phyloP scores from a whole-genome alignment of 1,140 invertebrate genomes.

The Sycophila sp. region DNA sequence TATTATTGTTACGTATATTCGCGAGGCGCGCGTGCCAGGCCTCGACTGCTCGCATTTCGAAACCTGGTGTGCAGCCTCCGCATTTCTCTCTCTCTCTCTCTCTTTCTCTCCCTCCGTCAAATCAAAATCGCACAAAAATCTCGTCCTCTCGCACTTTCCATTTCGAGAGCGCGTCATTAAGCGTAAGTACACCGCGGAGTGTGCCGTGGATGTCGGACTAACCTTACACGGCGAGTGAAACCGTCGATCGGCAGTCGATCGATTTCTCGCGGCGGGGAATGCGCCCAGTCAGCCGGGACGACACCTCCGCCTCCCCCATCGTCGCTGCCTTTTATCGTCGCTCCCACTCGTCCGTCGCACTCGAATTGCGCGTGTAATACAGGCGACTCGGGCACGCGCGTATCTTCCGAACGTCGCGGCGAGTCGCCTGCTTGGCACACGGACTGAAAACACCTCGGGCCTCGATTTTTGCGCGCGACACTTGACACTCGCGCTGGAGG shows the following conservation, averaged over 20 bases:
- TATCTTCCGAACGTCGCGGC: no score
- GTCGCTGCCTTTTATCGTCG: not conserved
- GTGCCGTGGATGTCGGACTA: not conserved
- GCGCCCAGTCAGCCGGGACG: not conserved
- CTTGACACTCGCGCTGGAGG: no score
- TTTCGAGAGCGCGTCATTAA: no score
- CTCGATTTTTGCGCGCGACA: not conserved
- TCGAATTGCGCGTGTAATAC: no score
- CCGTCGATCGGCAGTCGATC: not conserved
- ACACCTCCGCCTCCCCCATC: not conserved
- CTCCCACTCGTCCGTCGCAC: not conserved
- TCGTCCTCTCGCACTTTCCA: not conserved
- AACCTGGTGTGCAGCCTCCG: not conserved
- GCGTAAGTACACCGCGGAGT: no score
- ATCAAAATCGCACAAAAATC: not conserved
- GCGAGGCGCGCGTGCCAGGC: not conserved
- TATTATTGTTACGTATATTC: no score
- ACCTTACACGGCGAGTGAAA: not conserved
- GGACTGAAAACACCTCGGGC: not conserved
- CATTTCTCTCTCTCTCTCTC: not conserved
- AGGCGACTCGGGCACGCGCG: not conserved
- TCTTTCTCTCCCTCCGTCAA: not conserved
- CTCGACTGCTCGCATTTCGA: slow-evolving; percentile 21
- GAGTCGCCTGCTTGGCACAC: no score
- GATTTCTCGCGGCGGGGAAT: not conserved